Evolutionary conservation across 1,140 invertebrate species (phyloP).

Genomic region (Callitettix versicolor): DNA sequence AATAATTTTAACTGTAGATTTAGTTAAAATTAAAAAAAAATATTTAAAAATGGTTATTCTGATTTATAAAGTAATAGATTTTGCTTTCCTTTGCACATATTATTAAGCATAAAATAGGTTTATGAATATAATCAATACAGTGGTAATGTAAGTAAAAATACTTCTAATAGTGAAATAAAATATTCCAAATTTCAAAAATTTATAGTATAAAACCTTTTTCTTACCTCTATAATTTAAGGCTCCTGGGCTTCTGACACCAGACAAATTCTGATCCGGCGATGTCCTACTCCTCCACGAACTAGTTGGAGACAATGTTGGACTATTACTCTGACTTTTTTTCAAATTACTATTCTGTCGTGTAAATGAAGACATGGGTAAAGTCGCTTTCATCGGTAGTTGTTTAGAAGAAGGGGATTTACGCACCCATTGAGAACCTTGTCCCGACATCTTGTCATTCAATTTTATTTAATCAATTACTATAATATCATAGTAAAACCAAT

Average conservation of each 20-base stretch:
- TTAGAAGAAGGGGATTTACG: slow-evolving; percentile 56
- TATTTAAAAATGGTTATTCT: no score
- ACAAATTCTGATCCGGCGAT: slow-evolving; percentile 53
- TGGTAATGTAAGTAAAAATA: no score
- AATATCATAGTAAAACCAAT: background rate
- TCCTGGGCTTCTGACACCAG: slow-evolving; percentile 58
- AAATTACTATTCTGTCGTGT: slow-evolving; percentile 43
- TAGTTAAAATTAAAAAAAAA: no score
- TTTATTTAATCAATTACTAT: background rate
- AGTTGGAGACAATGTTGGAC: slow-evolving; percentile 51
- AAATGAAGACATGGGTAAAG: slow-evolving; percentile 57
- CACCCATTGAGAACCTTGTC: slow-evolving; percentile 39
- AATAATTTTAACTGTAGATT: no score
- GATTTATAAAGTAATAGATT: no score
- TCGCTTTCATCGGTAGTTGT: slow-evolving; percentile 60
- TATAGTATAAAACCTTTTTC: background rate
- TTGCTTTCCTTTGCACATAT: no score
- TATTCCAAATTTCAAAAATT: background rate
- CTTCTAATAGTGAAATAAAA: no score
- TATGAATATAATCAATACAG: no score
- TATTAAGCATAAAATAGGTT: no score
- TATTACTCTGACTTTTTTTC: slow-evolving; percentile 46
- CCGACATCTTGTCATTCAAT: slow-evolving; percentile 40
- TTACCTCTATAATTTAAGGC: slow-evolving; percentile 24
- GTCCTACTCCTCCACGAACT: slow-evolving; percentile 45